Conservation (phyloP, 2,797 vertebrate species). For the Allobates femoralis region DNA sequence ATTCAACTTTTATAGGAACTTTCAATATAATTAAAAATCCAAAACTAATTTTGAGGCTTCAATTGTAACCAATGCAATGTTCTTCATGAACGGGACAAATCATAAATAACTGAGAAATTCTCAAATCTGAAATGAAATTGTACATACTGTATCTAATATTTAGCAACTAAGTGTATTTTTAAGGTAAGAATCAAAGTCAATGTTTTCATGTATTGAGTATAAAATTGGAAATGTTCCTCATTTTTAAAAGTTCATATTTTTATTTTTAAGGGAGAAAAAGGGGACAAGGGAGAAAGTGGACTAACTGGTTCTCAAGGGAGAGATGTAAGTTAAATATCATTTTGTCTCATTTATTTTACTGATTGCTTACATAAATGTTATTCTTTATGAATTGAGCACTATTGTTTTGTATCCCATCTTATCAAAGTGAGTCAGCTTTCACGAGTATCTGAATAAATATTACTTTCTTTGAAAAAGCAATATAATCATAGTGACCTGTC, state of each 20-base stretch:
- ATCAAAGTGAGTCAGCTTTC: neutral
- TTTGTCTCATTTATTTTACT: neutral
- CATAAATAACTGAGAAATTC: neutral
- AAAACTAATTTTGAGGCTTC: no score
- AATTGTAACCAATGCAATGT: no score
- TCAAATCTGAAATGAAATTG: neutral
- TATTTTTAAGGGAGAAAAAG: slow-evolving; percentile 76
- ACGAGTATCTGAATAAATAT: slow-evolving; percentile 4
- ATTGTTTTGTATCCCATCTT: neutral
- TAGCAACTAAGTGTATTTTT: neutral
- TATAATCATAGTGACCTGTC: slow-evolving; percentile 22
- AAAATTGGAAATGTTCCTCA: neutral
- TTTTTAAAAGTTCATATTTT: neutral
- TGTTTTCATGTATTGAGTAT: neutral
- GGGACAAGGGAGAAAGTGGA: slow-evolving; percentile 74
- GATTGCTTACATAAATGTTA: neutral
- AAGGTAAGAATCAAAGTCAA: neutral
- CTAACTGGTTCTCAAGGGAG: slow-evolving; percentile 72
- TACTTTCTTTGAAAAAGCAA: slow-evolving; percentile 9
- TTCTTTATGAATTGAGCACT: neutral
- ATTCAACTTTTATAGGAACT: no score
- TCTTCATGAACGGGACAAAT: neutral
- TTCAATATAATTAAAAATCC: no score
- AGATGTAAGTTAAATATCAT: slow-evolving; percentile 70
- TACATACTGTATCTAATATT: neutral